phyloP scores from a whole-genome alignment of 2,113 vertebrate species.

The Acrocephalus arundinaceus region DNA sequence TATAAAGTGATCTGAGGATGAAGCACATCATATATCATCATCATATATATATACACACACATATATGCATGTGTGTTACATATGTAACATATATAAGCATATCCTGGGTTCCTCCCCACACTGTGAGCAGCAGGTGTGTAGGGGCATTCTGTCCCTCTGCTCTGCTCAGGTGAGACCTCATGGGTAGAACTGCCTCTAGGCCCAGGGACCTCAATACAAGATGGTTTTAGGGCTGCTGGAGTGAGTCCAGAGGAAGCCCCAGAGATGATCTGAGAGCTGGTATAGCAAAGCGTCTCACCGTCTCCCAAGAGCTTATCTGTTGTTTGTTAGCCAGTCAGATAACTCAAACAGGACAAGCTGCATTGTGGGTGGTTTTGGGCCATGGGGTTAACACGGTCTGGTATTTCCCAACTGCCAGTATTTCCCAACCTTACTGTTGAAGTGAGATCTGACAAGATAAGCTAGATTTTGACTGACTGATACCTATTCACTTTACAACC shows the following conservation, averaged over 20 bases:
- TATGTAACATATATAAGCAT: not conserved
- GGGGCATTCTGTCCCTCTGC: not conserved
- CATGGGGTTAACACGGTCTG: not conserved
- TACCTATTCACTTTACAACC: not conserved
- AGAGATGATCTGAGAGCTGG: not conserved
- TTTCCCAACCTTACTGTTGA: not conserved
- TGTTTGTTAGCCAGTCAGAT: not conserved
- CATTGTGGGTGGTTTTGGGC: not conserved
- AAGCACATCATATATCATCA: not conserved
- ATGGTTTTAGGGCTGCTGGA: not conserved
- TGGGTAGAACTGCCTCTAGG: not conserved
- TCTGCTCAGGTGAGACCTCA: not conserved
- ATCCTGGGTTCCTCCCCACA: not conserved
- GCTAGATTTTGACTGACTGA: not conserved
- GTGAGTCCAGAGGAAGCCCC: not conserved
- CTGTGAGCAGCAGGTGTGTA: not conserved
- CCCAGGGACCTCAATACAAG: not conserved
- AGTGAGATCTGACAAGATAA: not conserved
- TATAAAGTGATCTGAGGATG: not conserved
- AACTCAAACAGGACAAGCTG: not conserved
- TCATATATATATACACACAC: not conserved
- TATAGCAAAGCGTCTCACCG: not conserved
- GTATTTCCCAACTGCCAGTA: not conserved
- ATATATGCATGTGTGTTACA: not conserved
- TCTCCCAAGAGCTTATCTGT: not conserved